Base-by-base conservation (phyloP, 2,113 vertebrate genomes). In the Physeter macrocephalus region DNA sequence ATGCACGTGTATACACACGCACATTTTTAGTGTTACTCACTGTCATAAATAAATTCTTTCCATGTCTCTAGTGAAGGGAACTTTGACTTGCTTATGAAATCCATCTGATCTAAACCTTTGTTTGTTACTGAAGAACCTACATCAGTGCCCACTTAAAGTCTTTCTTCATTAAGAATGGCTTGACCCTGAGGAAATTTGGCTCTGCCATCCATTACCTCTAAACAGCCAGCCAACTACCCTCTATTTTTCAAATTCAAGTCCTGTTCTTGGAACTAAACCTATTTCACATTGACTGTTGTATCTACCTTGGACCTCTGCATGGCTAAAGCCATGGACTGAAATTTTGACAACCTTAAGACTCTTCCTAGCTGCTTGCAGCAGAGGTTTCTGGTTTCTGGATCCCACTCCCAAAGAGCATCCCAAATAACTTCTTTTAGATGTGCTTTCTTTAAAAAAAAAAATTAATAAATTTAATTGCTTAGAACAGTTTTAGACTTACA, bases 1-100 rank as follows among this genome's bases (percentile, higher is more conserved):
- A 3, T 1, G 8, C 0, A 2, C 1, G 1, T 15, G 23, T 34
- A 13, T 23, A 31, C 29, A 39, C 27, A 25, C 36, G 31, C 7
- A 29, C 23, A 34, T 23, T 43, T 29, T 17, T 1, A 2, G 34
- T 54, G 11, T 36, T 83, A 17, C 4, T 64, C 8, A 31, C 10
- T 49, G 23, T 74, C 13, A 31, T 46, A 46, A 75, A 74, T 54
- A 21, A 77, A 4, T 61, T 85, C 52, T 94, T 41, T 77, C 84
- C 17, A 13, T 34, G 34, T 61, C 25, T 52, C 29, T 77, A 41
- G 27, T 54, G 61, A 90, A 92, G 29, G 17, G 13, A 20, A 61
- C 91, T 81, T 59, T 36, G 59, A 18, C 5, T 39, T 71, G 54
- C n/a, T 84, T 75, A 21, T 88, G 61, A 41, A 92, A 21, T 13